Evolutionary conservation across 2,888 invertebrate species (phyloP).

Genomic region (Acanthosepion pharaonis): DNA sequence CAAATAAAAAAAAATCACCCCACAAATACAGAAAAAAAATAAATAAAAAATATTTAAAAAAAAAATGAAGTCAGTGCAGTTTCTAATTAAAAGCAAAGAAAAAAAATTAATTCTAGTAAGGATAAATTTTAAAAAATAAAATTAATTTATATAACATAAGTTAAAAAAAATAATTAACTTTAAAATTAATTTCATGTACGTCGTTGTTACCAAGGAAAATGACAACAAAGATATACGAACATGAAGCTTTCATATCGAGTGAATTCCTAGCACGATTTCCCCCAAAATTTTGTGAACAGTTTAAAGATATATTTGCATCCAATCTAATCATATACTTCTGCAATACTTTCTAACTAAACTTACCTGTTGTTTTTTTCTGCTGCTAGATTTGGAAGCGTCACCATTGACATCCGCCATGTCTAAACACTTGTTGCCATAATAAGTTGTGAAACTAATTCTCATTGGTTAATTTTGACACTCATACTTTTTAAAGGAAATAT

Average conservation of each 20-base stretch:
- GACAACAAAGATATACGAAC: background rate
- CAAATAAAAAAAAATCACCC: no score
- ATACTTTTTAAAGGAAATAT: background rate
- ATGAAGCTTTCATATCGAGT: background rate
- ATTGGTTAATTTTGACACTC: background rate
- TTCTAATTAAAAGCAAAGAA: background rate
- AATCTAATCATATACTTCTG: background rate
- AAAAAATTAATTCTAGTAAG: no score
- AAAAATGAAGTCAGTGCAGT: background rate
- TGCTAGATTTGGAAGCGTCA: background rate
- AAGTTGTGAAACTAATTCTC: conserved; percentile 15
- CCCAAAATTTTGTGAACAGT: no score
- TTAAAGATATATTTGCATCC: background rate
- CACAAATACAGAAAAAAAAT: no score
- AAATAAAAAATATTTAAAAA: background rate
- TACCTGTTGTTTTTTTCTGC: background rate
- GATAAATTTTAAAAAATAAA: no score
- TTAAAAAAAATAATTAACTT: background rate
- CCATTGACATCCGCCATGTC: conserved; percentile 42
- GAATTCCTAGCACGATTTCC: background rate
- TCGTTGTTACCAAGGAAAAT: background rate
- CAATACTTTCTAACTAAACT: background rate
- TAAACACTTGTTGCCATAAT: conserved; percentile 41
- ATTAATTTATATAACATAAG: background rate
- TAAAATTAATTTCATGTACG: background rate